Percentiles rank a stretch among this genome's conserved stretches.
Evolutionary conservation across 2,113 vertebrate genomes (phyloP).

Genomic region (Prochilodus magdalenae): DNA sequence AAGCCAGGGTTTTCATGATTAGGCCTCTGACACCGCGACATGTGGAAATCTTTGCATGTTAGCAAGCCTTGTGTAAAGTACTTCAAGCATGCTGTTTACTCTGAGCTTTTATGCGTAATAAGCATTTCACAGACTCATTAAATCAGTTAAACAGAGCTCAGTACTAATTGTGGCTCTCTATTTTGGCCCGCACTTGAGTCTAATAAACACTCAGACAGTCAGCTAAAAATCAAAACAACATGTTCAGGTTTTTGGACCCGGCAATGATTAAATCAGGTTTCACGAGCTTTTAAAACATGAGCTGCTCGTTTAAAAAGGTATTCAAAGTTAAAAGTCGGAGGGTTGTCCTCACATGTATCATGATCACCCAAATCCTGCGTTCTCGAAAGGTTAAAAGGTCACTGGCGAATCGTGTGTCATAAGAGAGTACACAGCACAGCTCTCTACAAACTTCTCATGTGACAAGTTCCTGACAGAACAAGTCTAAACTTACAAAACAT

Average conservation of each 20-base stretch:
- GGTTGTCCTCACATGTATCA: not conserved
- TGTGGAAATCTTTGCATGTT: slow-evolving; percentile 8
- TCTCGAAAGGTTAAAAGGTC: slow-evolving; percentile 11
- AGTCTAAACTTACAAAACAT: slow-evolving; percentile 19
- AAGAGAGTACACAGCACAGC: too few relatives aligned
- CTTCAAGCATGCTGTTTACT: slow-evolving; percentile 38
- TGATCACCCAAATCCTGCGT: not conserved
- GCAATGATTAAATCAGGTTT: not conserved
- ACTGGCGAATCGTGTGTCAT: not conserved
- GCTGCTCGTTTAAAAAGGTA: not conserved
- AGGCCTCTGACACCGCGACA: slow-evolving; percentile 2
- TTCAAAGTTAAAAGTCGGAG: not conserved
- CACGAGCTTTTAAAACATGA: slow-evolving; percentile 4
- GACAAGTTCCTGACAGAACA: slow-evolving; percentile 17
- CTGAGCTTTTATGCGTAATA: slow-evolving; percentile 24
- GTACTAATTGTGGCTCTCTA: slow-evolving; percentile 32
- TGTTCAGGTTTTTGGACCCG: slow-evolving; percentile 23
- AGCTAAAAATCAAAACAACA: slow-evolving; percentile 33
- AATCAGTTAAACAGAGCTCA: slow-evolving; percentile 14
- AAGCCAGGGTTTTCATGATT: slow-evolving; percentile 15
- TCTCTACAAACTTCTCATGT: slow-evolving; percentile 8
- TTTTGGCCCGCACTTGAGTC: slow-evolving; percentile 2
- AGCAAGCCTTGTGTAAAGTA: not conserved
- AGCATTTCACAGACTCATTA: slow-evolving; percentile 32
- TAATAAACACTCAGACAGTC: slow-evolving; percentile 30